These are phyloP conservation scores for Euthynnus affinis DNA, from an alignment of 2,797 vertebrate genomes.

Conservation along the genomic window DNA sequence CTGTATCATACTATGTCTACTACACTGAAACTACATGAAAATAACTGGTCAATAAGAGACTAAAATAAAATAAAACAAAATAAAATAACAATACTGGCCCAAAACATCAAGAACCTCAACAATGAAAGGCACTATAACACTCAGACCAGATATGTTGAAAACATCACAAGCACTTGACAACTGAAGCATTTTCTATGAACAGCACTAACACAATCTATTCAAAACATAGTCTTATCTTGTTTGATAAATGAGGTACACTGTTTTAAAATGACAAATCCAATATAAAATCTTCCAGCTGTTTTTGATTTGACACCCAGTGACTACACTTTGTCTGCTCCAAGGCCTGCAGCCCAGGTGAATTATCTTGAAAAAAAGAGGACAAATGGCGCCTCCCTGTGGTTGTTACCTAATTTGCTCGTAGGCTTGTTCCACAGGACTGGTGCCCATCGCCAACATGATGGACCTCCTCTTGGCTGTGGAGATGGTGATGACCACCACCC, in stretches of 20 bases:
- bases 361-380: conserved; percentile 59
- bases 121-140: conserved; percentile 8
- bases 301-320: conserved; percentile 42
- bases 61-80: neutral
- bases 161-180: neutral
- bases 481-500: conserved; percentile 87
- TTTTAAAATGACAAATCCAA: conserved; percentile 53
- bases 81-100: neutral
- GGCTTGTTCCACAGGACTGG: conserved; percentile 81
- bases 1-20: neutral
- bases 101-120: conserved; percentile 2
- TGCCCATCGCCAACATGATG: conserved; percentile 84
- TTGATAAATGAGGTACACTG: conserved; percentile 38
- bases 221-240: conserved; percentile 31
- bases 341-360: conserved; percentile 21
- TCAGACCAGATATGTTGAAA: neutral
- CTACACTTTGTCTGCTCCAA: conserved; percentile 33
- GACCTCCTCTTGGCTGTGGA: conserved; percentile 87
- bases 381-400: conserved; percentile 86
- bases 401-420: conserved; percentile 86
- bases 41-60: neutral
- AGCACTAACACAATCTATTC: conserved; percentile 31
- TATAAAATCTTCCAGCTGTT: conserved; percentile 39
- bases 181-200: conserved; percentile 11
- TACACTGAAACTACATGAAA: neutral